These are phyloP conservation scores for Radopholus similis DNA, from an alignment of 1,140 invertebrate genomes.

Conservation along the genomic window DNA sequence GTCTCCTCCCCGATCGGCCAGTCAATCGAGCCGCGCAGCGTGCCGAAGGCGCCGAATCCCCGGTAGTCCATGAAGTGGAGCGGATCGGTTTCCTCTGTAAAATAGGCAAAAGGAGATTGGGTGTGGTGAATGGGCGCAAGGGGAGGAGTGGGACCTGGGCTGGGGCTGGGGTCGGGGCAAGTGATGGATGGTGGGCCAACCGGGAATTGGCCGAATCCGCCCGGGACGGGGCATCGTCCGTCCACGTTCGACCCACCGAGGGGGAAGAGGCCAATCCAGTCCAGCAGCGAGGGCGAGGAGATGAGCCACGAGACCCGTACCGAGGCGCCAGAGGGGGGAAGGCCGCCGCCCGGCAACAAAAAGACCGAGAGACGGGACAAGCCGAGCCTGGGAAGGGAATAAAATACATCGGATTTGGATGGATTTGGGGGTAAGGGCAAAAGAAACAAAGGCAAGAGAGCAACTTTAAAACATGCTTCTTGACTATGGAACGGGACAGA, in stretches of 20 bases:
- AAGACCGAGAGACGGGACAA: background rate
- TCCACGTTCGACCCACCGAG: slow-evolving; percentile 23
- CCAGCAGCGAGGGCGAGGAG: slow-evolving; percentile 9
- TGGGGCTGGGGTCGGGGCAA: background rate
- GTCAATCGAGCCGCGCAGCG: slow-evolving; percentile 60
- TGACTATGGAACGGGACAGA: no score
- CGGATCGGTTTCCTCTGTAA: slow-evolving; percentile 53
- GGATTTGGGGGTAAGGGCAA: background rate
- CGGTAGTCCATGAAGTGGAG: slow-evolving; percentile 62
- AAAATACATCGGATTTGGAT: no score
- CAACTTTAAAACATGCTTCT: no score
- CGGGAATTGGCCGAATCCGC: background rate
- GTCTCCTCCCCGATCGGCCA: slow-evolving; percentile 50
- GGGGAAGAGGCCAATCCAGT: slow-evolving; percentile 39
- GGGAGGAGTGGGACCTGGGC: background rate
- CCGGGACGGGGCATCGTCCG: background rate
- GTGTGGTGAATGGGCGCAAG: background rate
- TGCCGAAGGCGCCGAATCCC: slow-evolving; percentile 61
- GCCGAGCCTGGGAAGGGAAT: background rate
- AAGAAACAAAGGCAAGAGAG: background rate
- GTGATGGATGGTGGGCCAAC: background rate
- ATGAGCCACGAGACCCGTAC: background rate
- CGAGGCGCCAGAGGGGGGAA: background rate
- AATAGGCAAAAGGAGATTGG: background rate
- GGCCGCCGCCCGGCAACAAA: no score